Evolutionary conservation across 2,888 invertebrate genomes (phyloP), one percentile per base, ranked within the genome.

Genomic region (Andrena camellia): DNA sequence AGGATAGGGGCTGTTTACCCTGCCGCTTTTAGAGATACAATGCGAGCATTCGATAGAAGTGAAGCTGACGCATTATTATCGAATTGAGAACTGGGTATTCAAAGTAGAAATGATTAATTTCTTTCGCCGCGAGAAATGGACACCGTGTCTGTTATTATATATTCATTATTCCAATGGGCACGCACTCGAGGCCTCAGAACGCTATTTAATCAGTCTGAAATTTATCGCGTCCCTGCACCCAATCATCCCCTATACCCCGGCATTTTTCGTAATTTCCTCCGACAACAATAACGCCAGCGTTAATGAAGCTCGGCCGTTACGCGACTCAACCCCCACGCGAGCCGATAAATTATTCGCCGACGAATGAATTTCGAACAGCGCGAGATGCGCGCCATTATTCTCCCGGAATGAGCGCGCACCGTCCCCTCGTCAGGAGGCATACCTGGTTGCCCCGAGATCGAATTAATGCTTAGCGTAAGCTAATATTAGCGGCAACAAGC

Each of bases 21-120:
- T 17, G 42, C 4, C 17, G 42, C 4, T 17, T 17, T 42, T 5
- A 17, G 4, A 17, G 17, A 13, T 42, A 42, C 17, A 26, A 57
- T 13, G 23, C 23, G 26, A 52, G 6, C 26, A 13, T 10, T 26
- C 10, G 57, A 23, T 26, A 13, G 26, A 57, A 57, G 20, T 26
- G 8, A 10, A 23, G 26, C 42, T 42, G 23, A 3, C 8, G 54
- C 2, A 26, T 23, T 29, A 17, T n/a, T 7, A 26, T 10, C 35
- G 23, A 1, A 23, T 17, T 52, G 52, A 67, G 63, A 67, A 77
- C 70, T 62, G 57, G 74, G 81, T 83, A 74, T 83, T 70, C 57
- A 60, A 42, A n/a, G 64, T 54, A 57, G 50, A 57, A 23, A 13
- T 13, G 42, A 17, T 42, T 42, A 4, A 42, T 42, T 17, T 42